Base-by-base conservation (phyloP, 2,113 vertebrate genomes). In the Caracal caracal region DNA sequence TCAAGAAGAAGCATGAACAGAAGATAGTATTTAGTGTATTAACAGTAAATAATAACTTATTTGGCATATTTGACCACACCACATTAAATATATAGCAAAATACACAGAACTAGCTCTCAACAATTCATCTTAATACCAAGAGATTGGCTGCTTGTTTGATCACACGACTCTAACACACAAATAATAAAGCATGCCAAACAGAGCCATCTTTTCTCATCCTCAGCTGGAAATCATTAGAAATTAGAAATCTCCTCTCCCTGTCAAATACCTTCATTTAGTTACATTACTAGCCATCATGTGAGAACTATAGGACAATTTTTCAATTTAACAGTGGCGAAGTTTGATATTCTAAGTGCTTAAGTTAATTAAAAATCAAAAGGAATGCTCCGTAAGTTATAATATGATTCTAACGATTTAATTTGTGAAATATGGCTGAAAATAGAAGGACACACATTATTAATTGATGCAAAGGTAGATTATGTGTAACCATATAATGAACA, bases 361-460 rank as follows among this genome's bases (percentile, higher is more conserved):
- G 24, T 81, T 97, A 96, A 95, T 98, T 96, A 94, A 92, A 96
- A 95, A 90, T 82, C 37, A 92, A 94, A 96, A 86, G 20, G n/a
- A 94, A 73, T 61, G 37, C 53, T 96, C 40, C 11, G 20, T 90
- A 93, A 93, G 28, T 90, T 96, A 66, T 73, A 68, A 83, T 88
- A 49, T 78, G 70, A 82, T 88, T 96, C 28, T 82, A 90, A 86
- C 3, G 63, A 6, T 82, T 35, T 71, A 65, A 96, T 92, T 89
- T 93, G 33, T 85, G 40, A 96, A 90, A 96, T 94, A 91, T 17
- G 15, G 11, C 19, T 88, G 94, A 85, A 13, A 90, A 93, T 40
- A 88, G 93, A 96, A 90, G 5, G 10, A 84, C 65, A 63, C 28
- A 88, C 56, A 71, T 95, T 96, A 70, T 93, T 95, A 85, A 85